phyloP scores from a whole-genome alignment of 2,888 invertebrate genomes.

The Lasioglossum zephyrum region DNA sequence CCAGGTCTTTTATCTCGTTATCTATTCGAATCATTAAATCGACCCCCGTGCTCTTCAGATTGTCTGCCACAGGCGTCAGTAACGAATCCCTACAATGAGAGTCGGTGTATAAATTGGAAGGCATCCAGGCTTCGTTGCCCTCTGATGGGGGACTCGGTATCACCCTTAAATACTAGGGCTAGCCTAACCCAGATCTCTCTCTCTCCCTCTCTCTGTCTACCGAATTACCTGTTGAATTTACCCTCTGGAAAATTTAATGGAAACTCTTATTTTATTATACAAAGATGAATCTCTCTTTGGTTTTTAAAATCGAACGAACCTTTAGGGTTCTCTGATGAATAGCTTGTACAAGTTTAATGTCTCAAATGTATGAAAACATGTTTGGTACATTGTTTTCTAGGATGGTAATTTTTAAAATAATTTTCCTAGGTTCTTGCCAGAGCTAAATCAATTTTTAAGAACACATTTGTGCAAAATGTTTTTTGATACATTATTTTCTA shows the following conservation, averaged over 20 bases:
- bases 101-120: neutral
- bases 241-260: neutral
- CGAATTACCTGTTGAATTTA: neutral
- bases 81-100: conserved; percentile 1
- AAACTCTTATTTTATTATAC: neutral
- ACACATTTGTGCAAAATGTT: neutral
- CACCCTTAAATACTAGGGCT: neutral
- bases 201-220: neutral
- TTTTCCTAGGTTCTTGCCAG: too few relatives aligned
- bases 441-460: too few relatives aligned
- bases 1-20: neutral
- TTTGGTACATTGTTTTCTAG: too few relatives aligned
- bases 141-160: neutral
- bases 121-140: neutral
- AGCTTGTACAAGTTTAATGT: too few relatives aligned
- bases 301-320: neutral
- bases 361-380: too few relatives aligned
- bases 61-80: neutral
- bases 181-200: neutral
- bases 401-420: neutral
- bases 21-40: neutral
- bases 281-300: neutral
- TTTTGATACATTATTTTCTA: too few relatives aligned
- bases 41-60: neutral
- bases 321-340: too few relatives aligned